These are phyloP conservation scores for Perca schrenkii DNA, from an alignment of 2,113 vertebrate genomes.

Conservation along the genomic window DNA sequence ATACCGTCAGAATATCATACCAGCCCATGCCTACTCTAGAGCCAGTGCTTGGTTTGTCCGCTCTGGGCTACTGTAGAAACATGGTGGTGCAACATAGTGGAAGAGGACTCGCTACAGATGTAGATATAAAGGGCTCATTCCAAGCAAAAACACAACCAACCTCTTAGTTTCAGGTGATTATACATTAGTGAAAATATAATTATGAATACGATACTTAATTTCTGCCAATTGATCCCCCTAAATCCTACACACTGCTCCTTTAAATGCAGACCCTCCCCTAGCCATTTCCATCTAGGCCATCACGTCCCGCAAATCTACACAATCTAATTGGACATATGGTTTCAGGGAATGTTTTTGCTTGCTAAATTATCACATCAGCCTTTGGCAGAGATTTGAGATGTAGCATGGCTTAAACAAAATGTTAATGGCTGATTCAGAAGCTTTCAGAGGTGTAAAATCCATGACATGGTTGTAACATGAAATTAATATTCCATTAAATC, in stretches of 20 bases:
- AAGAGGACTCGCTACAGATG: too few relatives aligned
- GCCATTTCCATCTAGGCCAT: background rate
- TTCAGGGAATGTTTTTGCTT: background rate
- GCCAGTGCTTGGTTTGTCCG: too few relatives aligned
- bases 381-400: constrained; percentile 1
- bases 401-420: background rate
- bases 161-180: too few relatives aligned
- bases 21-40: too few relatives aligned
- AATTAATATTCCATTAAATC: constrained; percentile 15
- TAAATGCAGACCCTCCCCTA: background rate
- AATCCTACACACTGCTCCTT: background rate
- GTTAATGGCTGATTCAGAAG: background rate
- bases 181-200: too few relatives aligned
- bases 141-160: too few relatives aligned
- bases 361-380: background rate
- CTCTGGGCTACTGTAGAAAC: too few relatives aligned
- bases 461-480: constrained; percentile 22
- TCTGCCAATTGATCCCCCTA: too few relatives aligned
- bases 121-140: too few relatives aligned
- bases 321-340: background rate
- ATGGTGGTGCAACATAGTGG: too few relatives aligned
- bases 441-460: constrained; percentile 23
- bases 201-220: too few relatives aligned
- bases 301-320: background rate
- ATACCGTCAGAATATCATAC: too few relatives aligned